Conservation (phyloP, 2,888 invertebrate genomes). For the Eledone cirrhosa region DNA sequence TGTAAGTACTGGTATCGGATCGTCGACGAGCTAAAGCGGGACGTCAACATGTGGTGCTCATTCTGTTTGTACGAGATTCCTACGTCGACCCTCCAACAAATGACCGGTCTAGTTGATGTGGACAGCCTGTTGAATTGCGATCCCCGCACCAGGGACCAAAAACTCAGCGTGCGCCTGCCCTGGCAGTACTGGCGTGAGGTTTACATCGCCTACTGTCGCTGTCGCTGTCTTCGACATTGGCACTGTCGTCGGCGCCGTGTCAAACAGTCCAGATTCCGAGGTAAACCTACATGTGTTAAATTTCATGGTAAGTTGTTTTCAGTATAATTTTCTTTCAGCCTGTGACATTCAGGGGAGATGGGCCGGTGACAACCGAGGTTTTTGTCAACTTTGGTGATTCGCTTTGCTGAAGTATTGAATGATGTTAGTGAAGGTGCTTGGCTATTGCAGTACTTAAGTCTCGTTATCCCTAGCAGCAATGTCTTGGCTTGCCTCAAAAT, state of each 20-base stretch:
- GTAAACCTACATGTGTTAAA: constrained; percentile 16
- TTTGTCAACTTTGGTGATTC: too few species aligned
- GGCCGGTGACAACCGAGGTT: too few species aligned
- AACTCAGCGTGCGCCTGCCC: neutral
- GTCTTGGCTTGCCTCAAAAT: too few species aligned
- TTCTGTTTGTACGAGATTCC: constrained; percentile 1
- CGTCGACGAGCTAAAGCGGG: neutral
- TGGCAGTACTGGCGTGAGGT: constrained; percentile 23
- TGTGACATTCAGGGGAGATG: too few species aligned
- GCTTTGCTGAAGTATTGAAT: too few species aligned
- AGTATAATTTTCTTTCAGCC: neutral
- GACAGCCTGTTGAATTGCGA: neutral
- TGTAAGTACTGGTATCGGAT: constrained; percentile 20
- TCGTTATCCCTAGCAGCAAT: too few species aligned
- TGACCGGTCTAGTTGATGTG: constrained; percentile 11
- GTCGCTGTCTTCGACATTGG: neutral
- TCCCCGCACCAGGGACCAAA: neutral
- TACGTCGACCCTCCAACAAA: neutral
- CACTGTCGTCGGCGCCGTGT: neutral
- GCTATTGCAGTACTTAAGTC: too few species aligned
- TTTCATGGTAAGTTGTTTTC: constrained; percentile 4
- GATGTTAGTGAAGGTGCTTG: too few species aligned
- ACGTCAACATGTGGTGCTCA: constrained; percentile 14
- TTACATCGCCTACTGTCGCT: constrained; percentile 1
- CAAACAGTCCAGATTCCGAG: neutral